These are phyloP conservation scores for Nilaparvata lugens DNA, from an alignment of 1,140 invertebrate genomes.

Conservation along the genomic window DNA sequence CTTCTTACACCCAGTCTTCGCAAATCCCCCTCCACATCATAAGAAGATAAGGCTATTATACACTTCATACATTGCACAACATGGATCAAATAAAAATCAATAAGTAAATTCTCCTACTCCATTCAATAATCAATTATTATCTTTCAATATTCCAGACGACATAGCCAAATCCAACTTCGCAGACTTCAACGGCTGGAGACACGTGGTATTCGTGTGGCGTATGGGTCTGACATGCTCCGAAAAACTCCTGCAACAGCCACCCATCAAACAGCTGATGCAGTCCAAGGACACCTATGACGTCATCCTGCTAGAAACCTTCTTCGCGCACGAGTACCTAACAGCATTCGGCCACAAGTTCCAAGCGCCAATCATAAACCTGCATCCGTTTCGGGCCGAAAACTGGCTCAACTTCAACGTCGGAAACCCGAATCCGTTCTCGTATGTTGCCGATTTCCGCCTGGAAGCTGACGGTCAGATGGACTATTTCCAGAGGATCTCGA, in stretches of 20 bases:
- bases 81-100: no score
- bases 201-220: neutral
- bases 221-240: neutral
- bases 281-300: conserved; percentile 3
- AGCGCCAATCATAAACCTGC: neutral
- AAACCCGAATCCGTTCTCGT: neutral
- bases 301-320: neutral
- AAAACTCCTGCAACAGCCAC: neutral
- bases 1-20: no score
- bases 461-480: neutral
- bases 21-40: no score
- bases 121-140: no score
- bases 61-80: no score
- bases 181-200: neutral
- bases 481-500: neutral
- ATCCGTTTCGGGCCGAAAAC: neutral
- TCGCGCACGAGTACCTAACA: neutral
- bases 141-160: neutral
- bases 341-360: neutral
- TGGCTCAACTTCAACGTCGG: neutral
- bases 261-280: neutral
- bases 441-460: neutral
- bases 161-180: neutral
- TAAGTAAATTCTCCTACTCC: no score
- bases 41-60: no score